phyloP scores from a whole-genome alignment of 2,888 invertebrate species.

The Athripsodes cinereus region DNA sequence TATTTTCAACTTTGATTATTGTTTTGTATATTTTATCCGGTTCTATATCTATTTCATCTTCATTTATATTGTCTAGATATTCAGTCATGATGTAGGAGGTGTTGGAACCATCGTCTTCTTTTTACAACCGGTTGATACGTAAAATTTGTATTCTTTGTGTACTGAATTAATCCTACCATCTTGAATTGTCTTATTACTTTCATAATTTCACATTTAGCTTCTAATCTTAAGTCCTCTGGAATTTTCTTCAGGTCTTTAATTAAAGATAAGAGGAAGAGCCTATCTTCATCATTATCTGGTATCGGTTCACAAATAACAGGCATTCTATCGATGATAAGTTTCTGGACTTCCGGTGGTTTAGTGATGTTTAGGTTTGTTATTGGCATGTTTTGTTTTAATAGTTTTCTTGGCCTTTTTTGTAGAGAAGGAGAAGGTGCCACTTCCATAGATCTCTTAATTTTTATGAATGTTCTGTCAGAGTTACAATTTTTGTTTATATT shows the following conservation, averaged over 20 bases:
- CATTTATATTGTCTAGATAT: neutral
- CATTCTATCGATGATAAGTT: neutral
- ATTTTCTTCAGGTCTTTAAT: neutral
- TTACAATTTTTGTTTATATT: no score
- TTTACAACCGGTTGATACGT: neutral
- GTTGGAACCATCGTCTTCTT: neutral
- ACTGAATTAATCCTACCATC: neutral
- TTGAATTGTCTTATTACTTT: neutral
- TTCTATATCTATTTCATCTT: neutral
- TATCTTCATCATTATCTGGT: neutral
- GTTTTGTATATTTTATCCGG: no score
- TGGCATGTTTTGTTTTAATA: no score
- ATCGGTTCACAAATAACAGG: neutral
- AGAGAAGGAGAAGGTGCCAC: no score
- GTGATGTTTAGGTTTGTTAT: no score
- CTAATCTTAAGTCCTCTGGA: neutral
- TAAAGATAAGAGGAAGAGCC: neutral
- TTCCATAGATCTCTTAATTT: no score
- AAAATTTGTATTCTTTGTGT: neutral
- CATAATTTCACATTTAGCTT: constrained; percentile 1
- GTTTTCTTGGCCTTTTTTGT: no score
- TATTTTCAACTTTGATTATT: no score
- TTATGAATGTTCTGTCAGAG: no score
- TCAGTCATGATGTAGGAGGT: neutral
- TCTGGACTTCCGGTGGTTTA: neutral